Conservation (phyloP, 2,113 vertebrate species). For the Xenotilapia caudafasciata region DNA sequence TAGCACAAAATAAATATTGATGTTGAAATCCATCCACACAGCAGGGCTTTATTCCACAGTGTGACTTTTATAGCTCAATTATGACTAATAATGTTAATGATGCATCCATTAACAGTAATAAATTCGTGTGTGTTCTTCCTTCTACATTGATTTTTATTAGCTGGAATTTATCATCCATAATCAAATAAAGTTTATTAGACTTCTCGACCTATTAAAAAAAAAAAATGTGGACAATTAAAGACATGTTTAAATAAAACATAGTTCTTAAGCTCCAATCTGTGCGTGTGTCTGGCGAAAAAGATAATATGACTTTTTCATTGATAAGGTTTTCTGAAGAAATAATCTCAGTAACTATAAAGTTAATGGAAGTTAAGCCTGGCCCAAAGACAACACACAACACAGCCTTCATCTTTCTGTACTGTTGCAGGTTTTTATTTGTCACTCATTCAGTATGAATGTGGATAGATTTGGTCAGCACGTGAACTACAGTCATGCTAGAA, state of each 20-base stretch:
- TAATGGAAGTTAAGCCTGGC: background rate
- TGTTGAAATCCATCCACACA: background rate
- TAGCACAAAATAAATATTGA: background rate
- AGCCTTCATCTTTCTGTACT: background rate
- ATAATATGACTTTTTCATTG: fast-evolving
- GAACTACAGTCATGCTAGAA: background rate
- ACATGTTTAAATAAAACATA: background rate
- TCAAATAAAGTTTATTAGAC: background rate
- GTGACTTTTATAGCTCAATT: background rate
- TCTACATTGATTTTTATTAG: background rate
- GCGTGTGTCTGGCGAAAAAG: fast-evolving
- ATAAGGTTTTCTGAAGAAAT: background rate
- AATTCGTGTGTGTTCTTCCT: background rate
- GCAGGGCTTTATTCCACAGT: background rate
- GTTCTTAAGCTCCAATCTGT: background rate
- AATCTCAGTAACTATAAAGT: background rate
- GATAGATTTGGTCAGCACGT: background rate
- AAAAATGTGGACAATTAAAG: background rate
- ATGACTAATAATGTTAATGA: background rate
- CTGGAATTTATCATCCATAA: background rate
- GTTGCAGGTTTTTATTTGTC: background rate
- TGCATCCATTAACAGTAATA: background rate
- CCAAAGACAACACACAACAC: background rate
- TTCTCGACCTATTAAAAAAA: fast-evolving
- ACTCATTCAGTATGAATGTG: background rate